Evolutionary conservation across 2,113 vertebrate genomes (phyloP).

Genomic region (Thunnus maccoyii): DNA sequence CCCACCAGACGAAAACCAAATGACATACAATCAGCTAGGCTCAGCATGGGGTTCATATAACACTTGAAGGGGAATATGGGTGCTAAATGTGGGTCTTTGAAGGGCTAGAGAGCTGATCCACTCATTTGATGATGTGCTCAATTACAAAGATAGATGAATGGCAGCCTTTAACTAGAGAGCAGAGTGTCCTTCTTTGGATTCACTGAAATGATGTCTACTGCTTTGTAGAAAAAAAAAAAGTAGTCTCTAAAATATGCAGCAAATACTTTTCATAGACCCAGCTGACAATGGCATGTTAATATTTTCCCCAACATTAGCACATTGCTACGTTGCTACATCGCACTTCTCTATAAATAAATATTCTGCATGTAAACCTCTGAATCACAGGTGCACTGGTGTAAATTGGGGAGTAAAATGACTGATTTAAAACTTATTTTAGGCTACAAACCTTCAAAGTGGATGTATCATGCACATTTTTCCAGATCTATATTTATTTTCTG

Average conservation of each 20-base stretch:
- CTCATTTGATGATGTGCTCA: constrained; percentile 67
- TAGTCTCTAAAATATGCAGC: constrained; percentile 11
- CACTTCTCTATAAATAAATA: neutral
- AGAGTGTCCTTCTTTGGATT: constrained; percentile 22
- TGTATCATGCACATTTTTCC: too few species aligned
- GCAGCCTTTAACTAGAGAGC: constrained; percentile 38
- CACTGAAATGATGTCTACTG: constrained; percentile 7
- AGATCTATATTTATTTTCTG: too few species aligned
- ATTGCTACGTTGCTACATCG: neutral
- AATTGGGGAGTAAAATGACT: neutral
- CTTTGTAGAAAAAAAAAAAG: neutral
- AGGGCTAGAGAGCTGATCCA: constrained; percentile 53
- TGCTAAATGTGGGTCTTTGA: constrained; percentile 69
- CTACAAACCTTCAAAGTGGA: too few species aligned
- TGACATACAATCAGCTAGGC: constrained; percentile 70
- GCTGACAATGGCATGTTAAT: neutral
- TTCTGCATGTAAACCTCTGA: neutral
- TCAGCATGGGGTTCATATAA: constrained; percentile 75
- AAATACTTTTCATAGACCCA: neutral
- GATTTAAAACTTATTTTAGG: neutral
- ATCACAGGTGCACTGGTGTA: neutral
- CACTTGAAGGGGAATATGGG: constrained; percentile 65
- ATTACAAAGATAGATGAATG: constrained; percentile 69
- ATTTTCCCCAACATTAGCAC: neutral
- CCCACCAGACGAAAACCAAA: constrained; percentile 64